Percentiles rank a stretch among this genome's conserved stretches.
phyloP scores from a whole-genome alignment of 2,797 vertebrate genomes.

The Natrix natrix region DNA sequence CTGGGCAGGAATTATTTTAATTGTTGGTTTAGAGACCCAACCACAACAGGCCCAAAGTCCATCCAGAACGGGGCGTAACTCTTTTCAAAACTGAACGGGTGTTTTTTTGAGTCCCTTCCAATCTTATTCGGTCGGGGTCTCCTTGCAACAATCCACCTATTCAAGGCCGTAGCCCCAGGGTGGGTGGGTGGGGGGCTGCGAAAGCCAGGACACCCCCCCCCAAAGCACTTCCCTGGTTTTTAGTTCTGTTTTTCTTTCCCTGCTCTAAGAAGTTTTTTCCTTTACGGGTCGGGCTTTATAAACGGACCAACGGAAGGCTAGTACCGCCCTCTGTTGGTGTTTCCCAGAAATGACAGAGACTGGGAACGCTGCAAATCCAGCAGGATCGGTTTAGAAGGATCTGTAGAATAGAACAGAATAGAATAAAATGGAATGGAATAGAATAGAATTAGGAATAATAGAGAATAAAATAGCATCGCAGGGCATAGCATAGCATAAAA shows the following conservation, averaged over 20 bases:
- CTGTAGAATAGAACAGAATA: background rate
- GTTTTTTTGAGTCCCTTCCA: background rate
- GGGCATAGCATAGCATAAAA: too few relatives aligned
- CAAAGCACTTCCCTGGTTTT: background rate
- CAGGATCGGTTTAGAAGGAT: background rate
- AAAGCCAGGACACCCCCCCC: background rate
- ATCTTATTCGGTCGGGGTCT: too few relatives aligned
- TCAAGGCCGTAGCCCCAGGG: background rate
- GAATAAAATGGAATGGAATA: too few relatives aligned
- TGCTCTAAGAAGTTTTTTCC: background rate
- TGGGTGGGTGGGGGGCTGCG: background rate
- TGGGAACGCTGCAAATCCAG: rapidly evolving
- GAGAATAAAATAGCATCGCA: too few relatives aligned
- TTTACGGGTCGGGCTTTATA: background rate
- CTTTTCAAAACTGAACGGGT: background rate
- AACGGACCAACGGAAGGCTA: rapidly evolving
- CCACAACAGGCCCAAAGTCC: background rate
- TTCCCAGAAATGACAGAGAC: background rate
- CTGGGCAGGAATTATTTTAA: background rate
- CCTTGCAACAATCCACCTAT: background rate
- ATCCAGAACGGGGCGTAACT: background rate
- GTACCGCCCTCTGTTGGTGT: slow-evolving; percentile 62
- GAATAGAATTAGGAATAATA: too few relatives aligned
- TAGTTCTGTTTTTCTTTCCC: background rate
- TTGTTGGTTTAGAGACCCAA: background rate